Evolutionary conservation across 2,888 invertebrate genomes (phyloP).

Genomic region (Ashinkailepas kermadecensis): DNA sequence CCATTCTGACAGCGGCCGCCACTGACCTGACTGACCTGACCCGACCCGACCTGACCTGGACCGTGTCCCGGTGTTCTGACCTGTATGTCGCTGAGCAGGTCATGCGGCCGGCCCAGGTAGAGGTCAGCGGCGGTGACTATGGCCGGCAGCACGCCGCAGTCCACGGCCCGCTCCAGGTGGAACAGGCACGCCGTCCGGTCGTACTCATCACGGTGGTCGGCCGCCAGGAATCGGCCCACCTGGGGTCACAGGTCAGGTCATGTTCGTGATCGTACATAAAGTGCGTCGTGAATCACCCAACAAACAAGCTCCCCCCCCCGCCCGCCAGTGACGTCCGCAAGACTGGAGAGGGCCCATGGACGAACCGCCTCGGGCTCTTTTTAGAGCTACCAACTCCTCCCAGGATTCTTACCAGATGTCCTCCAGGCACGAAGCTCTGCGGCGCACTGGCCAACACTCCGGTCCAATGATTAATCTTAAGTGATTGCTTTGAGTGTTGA

Average conservation of each 20-base stretch:
- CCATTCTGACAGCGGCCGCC: background rate
- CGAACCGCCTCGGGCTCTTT: too few relatives aligned
- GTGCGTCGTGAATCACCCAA: too few relatives aligned
- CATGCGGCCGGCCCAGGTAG: conserved; percentile 46
- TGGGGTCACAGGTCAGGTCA: background rate
- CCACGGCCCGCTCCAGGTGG: conserved; percentile 48
- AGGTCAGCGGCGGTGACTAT: conserved; percentile 46
- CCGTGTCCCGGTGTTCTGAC: conserved; percentile 33
- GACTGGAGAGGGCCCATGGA: too few relatives aligned
- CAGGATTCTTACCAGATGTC: too few relatives aligned
- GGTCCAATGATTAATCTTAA: too few relatives aligned
- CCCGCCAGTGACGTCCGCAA: too few relatives aligned
- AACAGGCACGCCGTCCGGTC: conserved; percentile 48
- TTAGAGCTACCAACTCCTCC: too few relatives aligned
- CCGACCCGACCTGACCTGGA: background rate
- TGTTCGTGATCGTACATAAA: background rate
- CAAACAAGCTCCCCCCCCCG: too few relatives aligned
- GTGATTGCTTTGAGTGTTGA: too few relatives aligned
- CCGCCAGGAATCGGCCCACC: conserved; percentile 24
- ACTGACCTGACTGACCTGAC: background rate
- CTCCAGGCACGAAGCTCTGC: too few relatives aligned
- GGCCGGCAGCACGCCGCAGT: conserved; percentile 48
- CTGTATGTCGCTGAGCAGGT: conserved; percentile 45
- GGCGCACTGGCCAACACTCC: too few relatives aligned
- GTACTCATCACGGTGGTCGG: conserved; percentile 38